Evolutionary conservation across 2,888 invertebrate genomes (phyloP), one percentile per base, ranked within the genome.

Genomic region (Herminia tarsipennalis): DNA sequence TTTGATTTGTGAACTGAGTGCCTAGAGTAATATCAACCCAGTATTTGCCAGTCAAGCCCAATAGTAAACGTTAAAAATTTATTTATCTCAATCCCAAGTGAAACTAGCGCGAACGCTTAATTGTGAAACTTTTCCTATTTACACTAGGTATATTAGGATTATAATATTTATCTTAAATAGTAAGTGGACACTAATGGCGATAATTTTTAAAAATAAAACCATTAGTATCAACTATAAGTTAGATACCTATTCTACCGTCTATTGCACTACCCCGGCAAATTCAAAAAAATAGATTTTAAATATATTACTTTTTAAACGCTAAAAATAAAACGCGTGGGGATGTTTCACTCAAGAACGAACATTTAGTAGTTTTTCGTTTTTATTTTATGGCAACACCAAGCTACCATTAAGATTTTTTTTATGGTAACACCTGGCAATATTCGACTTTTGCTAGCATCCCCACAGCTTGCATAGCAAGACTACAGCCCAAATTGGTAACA

Each of bases 231-330:
- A 21, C 10, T 30, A 10, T 35, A 50, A 49, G 37, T 61, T 61
- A 67, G 43, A 55, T 48, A 58, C 85, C n/a, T 87, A 88, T 73
- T 59, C 89, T 89, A 89, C 81, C 64, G 43, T 76, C 86, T 88
- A 90, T 90, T 90, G 90, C 90, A 90, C 90, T 85, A 86, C 84
- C 89, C 90, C 90, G 90, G 90, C 90, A 79, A 79, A 78, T 83
- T 77, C 73, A 74, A 79, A 83, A 87, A 85, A 81, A 81, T 79
- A 77, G 69, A 70, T 61, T 77, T 77, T 70, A 68, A 5, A 69
- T 75, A 80, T 81, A 70, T 63, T 65, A 73, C 52, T 56, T 60
- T 49, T 69, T 63, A 58, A 77, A 80, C 65, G 72, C 81, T 83
- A 83, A 76, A 76, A 76, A 70, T 73, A 76, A 70, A 64, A 54